Evolutionary conservation across 2,888 invertebrate genomes (phyloP).

Genomic region (Phalera bucephala): DNA sequence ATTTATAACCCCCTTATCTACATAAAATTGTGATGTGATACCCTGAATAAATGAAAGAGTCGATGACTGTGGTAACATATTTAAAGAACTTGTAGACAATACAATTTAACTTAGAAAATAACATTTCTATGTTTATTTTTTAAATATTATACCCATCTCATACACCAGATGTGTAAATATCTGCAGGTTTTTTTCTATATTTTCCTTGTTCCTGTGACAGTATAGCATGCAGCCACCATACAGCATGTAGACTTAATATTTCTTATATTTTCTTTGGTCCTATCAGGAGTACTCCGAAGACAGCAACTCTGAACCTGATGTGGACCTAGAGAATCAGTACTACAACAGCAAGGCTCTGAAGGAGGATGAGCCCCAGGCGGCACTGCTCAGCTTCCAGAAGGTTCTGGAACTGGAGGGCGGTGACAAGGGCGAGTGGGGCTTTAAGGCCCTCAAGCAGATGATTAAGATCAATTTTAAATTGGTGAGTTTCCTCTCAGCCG

Average conservation of each 20-base stretch:
- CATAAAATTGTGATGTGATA: too few relatives aligned
- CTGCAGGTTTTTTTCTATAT: too few relatives aligned
- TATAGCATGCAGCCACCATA: too few relatives aligned
- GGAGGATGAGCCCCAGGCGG: constrained; percentile 96
- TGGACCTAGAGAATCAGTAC: constrained; percentile 99
- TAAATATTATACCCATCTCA: too few relatives aligned
- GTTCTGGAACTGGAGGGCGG: constrained; percentile 98
- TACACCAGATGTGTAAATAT: too few relatives aligned
- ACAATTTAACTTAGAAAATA: too few relatives aligned
- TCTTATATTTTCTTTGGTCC: too few relatives aligned
- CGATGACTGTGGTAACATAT: background rate
- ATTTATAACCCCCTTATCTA: background rate
- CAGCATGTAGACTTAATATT: too few relatives aligned
- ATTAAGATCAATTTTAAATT: constrained; percentile 99
- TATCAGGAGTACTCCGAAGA: constrained; percentile 98
- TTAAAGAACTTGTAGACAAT: too few relatives aligned
- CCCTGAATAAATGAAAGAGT: background rate
- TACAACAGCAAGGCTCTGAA: constrained; percentile 99
- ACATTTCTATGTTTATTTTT: too few relatives aligned
- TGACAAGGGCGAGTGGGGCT: constrained; percentile 99
- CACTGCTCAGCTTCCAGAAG: constrained; percentile 96
- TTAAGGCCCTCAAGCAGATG: constrained; percentile 99
- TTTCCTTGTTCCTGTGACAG: too few relatives aligned
- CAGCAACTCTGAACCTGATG: constrained; percentile 99
- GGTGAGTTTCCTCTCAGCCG: constrained; percentile 78